Percentiles rank a stretch among this genome's conserved stretches.
phyloP scores from a whole-genome alignment of 2,888 invertebrate species.

The Onthophagus sagittarius region DNA sequence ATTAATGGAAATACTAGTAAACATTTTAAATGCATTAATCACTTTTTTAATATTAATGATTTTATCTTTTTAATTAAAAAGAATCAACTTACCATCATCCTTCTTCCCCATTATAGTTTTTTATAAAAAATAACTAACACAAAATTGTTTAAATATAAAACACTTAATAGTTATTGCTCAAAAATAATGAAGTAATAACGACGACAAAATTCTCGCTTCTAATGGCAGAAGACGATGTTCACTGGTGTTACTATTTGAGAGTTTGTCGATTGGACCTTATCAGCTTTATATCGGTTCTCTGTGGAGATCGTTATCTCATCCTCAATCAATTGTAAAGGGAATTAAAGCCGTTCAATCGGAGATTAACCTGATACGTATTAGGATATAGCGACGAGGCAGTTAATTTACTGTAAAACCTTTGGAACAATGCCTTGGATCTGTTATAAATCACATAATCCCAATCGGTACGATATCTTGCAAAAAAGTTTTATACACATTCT shows the following conservation, averaged over 20 bases:
- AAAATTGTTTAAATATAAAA: not conserved
- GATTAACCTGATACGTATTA: not conserved
- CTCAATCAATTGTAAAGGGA: constrained; percentile 9
- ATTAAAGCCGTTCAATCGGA: not conserved
- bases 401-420: not conserved
- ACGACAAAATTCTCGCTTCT: not conserved
- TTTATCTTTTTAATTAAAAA: not conserved
- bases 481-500: not conserved
- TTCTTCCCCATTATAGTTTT: constrained; percentile 1
- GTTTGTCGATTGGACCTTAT: not conserved
- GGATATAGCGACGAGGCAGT: not conserved
- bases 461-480: not conserved
- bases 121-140: not conserved
- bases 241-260: not conserved
- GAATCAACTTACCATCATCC: not conserved
- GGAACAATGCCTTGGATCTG: not conserved
- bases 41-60: not conserved
- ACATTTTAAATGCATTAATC: not conserved
- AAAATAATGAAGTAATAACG: not conserved
- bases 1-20: no score
- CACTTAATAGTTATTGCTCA: not conserved
- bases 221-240: not conserved
- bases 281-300: not conserved
- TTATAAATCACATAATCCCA: not conserved
- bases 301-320: not conserved